Evolutionary conservation across 2,113 vertebrate species (phyloP).

Genomic region (Engraulis encrasicolus): DNA sequence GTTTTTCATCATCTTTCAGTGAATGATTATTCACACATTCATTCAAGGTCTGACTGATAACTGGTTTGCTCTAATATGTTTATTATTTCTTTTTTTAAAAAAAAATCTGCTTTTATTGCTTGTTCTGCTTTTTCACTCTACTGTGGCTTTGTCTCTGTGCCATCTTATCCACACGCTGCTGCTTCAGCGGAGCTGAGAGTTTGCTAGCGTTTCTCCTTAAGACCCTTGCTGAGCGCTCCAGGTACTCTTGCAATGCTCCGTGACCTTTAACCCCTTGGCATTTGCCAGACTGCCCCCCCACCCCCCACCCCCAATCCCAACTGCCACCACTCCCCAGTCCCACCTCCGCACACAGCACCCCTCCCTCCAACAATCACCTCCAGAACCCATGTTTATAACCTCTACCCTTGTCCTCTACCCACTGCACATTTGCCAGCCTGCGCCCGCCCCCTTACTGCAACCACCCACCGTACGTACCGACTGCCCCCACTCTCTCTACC

Average conservation of each 20-base stretch:
- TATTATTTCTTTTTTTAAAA: constrained; percentile 51
- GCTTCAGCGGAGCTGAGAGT: constrained; percentile 75
- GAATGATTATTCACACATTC: constrained; percentile 33
- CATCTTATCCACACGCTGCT: too few relatives aligned
- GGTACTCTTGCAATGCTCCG: constrained; percentile 69
- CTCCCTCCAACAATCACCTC: too few relatives aligned
- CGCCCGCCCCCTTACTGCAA: too few relatives aligned
- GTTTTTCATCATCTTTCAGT: constrained; percentile 51
- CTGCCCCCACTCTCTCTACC: too few relatives aligned
- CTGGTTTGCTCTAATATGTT: not conserved
- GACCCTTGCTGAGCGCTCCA: constrained; percentile 74
- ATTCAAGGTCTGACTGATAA: constrained; percentile 29
- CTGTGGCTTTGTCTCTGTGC: constrained; percentile 31
- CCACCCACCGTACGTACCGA: too few relatives aligned
- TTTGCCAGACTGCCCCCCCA: not conserved
- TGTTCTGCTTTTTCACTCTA: constrained; percentile 30
- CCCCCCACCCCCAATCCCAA: not conserved
- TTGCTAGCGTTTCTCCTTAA: constrained; percentile 75
- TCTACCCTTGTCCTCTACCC: too few relatives aligned
- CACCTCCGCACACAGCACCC: too few relatives aligned
- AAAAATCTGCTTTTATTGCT: constrained; percentile 54
- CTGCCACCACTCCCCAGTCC: too few relatives aligned
- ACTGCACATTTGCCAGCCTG: too few relatives aligned
- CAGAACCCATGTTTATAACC: too few relatives aligned
- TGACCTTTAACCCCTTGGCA: constrained; percentile 39